Base-by-base conservation (phyloP, 64 coral and sea anemone species). In the Stylophora pistillata region DNA sequence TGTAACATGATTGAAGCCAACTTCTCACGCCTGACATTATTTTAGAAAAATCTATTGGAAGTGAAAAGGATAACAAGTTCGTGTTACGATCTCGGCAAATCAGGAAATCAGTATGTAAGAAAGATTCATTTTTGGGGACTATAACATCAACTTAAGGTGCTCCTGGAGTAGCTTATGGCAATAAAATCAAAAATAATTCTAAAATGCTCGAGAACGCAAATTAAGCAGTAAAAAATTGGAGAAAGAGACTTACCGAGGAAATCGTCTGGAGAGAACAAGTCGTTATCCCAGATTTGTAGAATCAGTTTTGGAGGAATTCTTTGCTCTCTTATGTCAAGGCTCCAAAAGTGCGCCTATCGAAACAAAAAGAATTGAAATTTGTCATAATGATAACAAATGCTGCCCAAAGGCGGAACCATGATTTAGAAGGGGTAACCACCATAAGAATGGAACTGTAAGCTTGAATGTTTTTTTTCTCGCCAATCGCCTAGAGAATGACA, bases 221-320 rank as follows among this genome's bases (percentile, higher is more conserved):
- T 13, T 18, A 30, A 16, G 1, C 12, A 34, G 15, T 31, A 4
- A 47, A 3, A 47, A 47, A 47, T 47, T 3, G 7, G 37, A 33
- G 73, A 28, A 9, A 30, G 71, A 68, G 64, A 21, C 76, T 93
- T 73, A 99, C 97, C 97, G 53, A 99, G 81, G 81, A 99, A 99
- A 63, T 99, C 97, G 57, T 99, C 97, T 14, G 88, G 89, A 23
- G 93, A 95, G 77, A 99, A 95, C 13, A 99, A 52, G 56, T 99
- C 97, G 29, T 99, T 99, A 63, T 99, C 97, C 97, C 97, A 99
- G 14, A 99, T 87, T 32, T 99, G 97, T 23, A 95, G 41, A 53
- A 89, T 89, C 14, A 99, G 77, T 47, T 74, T 78, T 0, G 97
- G 93, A 5, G 90, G 93, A 33, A 99, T 53, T 21, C 92, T 81